These are phyloP conservation scores for Thymelicus acteon DNA, from an alignment of 2,888 invertebrate genomes.

Conservation along the genomic window DNA sequence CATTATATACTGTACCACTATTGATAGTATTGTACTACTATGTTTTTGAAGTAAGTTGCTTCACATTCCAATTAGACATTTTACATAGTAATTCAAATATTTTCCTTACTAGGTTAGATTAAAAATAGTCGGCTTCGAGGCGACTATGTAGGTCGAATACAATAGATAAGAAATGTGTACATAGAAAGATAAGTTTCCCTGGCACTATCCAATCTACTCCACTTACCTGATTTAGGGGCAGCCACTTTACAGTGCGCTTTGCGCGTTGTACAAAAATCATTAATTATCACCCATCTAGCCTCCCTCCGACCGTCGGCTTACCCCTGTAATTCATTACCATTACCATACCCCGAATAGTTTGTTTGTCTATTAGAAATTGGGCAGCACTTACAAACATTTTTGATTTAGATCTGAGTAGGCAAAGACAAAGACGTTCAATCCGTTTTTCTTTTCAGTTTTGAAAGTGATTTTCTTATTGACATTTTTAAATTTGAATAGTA, in stretches of 20 bases:
- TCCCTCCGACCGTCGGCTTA: conserved; percentile 47
- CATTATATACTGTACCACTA: too few species aligned
- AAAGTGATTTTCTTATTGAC: too few species aligned
- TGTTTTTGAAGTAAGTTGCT: too few species aligned
- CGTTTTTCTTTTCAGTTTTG: too few species aligned
- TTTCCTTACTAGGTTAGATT: neutral
- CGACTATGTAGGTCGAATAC: neutral
- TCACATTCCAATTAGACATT: too few species aligned
- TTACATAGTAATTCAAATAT: too few species aligned
- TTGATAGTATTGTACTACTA: too few species aligned
- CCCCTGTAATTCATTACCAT: conserved; percentile 53
- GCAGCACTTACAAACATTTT: conserved; percentile 13
- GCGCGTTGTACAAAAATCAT: conserved; percentile 74
- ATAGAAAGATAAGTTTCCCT: too few species aligned
- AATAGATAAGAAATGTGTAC: neutral
- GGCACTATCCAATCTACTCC: conserved; percentile 19
- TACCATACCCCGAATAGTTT: conserved; percentile 45
- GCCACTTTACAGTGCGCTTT: conserved; percentile 55
- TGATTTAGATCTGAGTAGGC: neutral
- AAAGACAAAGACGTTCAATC: too few species aligned
- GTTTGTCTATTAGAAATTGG: conserved; percentile 23
- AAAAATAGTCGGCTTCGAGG: neutral
- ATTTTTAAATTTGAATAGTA: too few species aligned
- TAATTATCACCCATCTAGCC: conserved; percentile 69
- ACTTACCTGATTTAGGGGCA: conserved; percentile 34